Conservation (phyloP, 1,140 invertebrate genomes). For the Pseudomyrmex cubaensis region DNA sequence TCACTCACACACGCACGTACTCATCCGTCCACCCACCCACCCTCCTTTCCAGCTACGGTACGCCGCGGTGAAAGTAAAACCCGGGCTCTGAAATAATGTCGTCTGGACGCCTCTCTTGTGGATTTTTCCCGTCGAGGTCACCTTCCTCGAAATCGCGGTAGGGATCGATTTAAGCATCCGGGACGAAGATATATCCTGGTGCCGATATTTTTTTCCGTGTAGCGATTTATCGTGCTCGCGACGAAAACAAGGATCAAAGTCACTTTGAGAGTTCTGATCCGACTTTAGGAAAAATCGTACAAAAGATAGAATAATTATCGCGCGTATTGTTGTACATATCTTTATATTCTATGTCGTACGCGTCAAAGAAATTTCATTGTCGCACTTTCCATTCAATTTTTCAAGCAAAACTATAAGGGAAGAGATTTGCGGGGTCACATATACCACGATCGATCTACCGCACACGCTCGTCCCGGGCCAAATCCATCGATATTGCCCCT, state of each 20-base stretch:
- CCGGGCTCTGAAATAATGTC: conserved; percentile 64
- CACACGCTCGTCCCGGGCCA: conserved; percentile 26
- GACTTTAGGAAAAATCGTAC: not conserved
- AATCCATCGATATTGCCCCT: conserved; percentile 63
- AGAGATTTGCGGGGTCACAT: not conserved
- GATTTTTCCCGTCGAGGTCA: conserved; percentile 63
- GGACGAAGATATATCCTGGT: not conserved
- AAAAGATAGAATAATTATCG: not conserved
- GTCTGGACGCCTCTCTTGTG: conserved; percentile 61
- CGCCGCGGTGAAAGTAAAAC: conserved; percentile 56
- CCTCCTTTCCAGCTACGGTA: too few relatives aligned
- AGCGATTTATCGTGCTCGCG: conserved; percentile 33
- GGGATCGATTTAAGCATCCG: conserved; percentile 45
- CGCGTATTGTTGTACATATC: too few relatives aligned
- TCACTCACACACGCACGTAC: conserved; percentile 18
- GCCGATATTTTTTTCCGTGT: not conserved
- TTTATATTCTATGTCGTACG: too few relatives aligned
- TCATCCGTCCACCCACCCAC: not conserved
- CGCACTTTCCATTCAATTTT: conserved; percentile 13
- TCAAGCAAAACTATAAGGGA: not conserved
- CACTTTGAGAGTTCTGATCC: not conserved
- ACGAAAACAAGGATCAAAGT: conserved; percentile 30
- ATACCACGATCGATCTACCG: conserved; percentile 56
- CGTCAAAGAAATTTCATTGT: too few relatives aligned
- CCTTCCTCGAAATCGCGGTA: conserved; percentile 38